Evolutionary conservation across 2,797 vertebrate species (phyloP), one percentile per base, ranked within the genome.

Genomic region (Dipus sagitta): DNA sequence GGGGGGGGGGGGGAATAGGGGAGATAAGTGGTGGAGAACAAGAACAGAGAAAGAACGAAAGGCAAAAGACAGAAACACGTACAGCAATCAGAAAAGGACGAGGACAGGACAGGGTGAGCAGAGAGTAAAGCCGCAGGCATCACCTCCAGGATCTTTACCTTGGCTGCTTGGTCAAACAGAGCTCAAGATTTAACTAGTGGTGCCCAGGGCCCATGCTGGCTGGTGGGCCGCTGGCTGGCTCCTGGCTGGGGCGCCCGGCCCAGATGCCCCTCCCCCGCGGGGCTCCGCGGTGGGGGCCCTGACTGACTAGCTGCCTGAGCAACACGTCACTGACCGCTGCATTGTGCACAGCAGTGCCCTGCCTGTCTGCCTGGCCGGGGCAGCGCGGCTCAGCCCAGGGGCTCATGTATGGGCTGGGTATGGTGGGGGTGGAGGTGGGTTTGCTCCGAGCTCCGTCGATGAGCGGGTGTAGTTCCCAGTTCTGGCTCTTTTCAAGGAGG

Each of bases 301-400:
- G 96, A 98, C 99, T 99, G 97, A 95, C 99, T 99, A 98, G 58
- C 98, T 98, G 98, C 98, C 99, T 99, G 98, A 98, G 93, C 97
- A 98, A 98, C 99, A 97, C 96, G 90, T 98, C 98, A 99, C 99
- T 99, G 97, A 97, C 95, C 98, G 98, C 99, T 99, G 99, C 99
- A 99, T 99, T 99, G 99, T 99, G 99, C 99, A 99, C 99, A 99
- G 99, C 98, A 98, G 91, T 93, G 93, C 98, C 99, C 99, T 99
- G 97, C 96, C 99, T 99, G 94, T 95, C 97, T 98, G 93, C 90
- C 96, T 97, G 97, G 96, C 96, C 96, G 96, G 95, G 97, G 94
- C 95, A 64, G 92, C 88, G 92, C 80, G 20, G 95, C 96, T 97
- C 96, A 96, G 97, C 97, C 96, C 97, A 82, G 95, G 96, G 96